These are phyloP conservation scores for Campoplex nolae DNA, from an alignment of 2,888 invertebrate genomes.

Conservation along the genomic window DNA sequence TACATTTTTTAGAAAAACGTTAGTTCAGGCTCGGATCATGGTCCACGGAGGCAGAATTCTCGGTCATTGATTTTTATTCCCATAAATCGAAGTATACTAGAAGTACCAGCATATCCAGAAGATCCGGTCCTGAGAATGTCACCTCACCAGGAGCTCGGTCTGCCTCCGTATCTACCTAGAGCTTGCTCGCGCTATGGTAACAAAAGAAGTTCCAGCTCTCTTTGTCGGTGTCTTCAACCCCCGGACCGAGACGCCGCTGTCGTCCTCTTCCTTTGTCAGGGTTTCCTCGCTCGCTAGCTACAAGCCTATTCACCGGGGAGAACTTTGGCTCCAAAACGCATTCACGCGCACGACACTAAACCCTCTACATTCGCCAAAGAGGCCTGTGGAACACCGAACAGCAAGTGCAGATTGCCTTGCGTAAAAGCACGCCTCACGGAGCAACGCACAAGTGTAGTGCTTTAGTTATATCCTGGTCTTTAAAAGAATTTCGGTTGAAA, in stretches of 20 bases:
- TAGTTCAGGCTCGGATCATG: constrained; percentile 61
- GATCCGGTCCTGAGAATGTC: constrained; percentile 80
- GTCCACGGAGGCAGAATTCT: neutral
- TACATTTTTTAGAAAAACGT: constrained; percentile 68
- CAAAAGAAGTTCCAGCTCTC: constrained; percentile 80
- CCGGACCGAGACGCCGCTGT: constrained; percentile 70
- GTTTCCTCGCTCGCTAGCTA: constrained; percentile 51
- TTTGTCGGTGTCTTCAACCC: constrained; percentile 83
- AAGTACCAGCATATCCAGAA: neutral
- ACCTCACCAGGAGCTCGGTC: constrained; percentile 73
- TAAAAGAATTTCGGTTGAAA: constrained; percentile 16
- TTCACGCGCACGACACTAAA: constrained; percentile 75
- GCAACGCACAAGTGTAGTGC: constrained; percentile 79
- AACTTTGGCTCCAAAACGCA: constrained; percentile 73
- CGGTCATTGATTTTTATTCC: neutral
- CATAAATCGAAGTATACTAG: neutral
- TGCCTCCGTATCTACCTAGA: constrained; percentile 72
- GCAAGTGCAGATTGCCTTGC: constrained; percentile 83
- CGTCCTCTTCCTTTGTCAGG: constrained; percentile 73
- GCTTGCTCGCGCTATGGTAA: constrained; percentile 67
- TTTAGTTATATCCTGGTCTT: neutral
- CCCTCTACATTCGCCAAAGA: constrained; percentile 44
- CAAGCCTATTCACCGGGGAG: constrained; percentile 42
- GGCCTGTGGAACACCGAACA: constrained; percentile 60
- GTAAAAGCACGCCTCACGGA: constrained; percentile 76